phyloP scores from a whole-genome alignment of 2,797 vertebrate genomes.

The Phrynocephalus forsythii region DNA sequence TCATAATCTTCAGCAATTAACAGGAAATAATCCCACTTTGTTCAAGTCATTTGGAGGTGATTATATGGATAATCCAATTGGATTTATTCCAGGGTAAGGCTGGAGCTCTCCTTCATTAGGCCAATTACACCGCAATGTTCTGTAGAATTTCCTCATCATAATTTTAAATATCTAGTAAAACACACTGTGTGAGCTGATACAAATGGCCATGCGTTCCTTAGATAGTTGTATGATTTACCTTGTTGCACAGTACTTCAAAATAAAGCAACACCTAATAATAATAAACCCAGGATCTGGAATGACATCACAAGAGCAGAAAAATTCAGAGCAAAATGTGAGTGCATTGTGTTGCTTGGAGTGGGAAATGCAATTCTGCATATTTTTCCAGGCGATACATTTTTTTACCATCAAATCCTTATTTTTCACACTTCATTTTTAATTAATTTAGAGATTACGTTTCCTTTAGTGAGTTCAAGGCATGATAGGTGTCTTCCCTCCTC shows the following conservation, averaged over 20 bases:
- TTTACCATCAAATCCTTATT: neutral
- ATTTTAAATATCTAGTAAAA: slow-evolving; percentile 67
- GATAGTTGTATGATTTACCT: slow-evolving; percentile 15
- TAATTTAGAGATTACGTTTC: neutral
- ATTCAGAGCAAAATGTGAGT: neutral
- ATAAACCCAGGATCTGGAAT: neutral
- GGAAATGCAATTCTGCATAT: neutral
- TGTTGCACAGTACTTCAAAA: neutral
- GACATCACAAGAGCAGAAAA: neutral
- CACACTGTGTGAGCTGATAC: slow-evolving; percentile 31
- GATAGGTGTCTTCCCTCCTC: neutral
- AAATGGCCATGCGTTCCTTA: neutral
- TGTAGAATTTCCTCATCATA: slow-evolving; percentile 67
- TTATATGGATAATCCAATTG: slow-evolving; percentile 69
- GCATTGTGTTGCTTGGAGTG: neutral
- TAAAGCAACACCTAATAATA: neutral
- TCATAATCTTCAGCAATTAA: slow-evolving; percentile 73
- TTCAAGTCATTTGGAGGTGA: slow-evolving; percentile 72
- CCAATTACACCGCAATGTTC: slow-evolving; percentile 67
- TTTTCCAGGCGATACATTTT: neutral
- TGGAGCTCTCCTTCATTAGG: slow-evolving; percentile 67
- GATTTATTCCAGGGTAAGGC: slow-evolving; percentile 66
- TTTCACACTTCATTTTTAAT: neutral
- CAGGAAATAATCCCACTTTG: slow-evolving; percentile 75
- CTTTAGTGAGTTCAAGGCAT: neutral